phyloP scores from a whole-genome alignment of 2,797 vertebrate species.

The Pangasius djambal region DNA sequence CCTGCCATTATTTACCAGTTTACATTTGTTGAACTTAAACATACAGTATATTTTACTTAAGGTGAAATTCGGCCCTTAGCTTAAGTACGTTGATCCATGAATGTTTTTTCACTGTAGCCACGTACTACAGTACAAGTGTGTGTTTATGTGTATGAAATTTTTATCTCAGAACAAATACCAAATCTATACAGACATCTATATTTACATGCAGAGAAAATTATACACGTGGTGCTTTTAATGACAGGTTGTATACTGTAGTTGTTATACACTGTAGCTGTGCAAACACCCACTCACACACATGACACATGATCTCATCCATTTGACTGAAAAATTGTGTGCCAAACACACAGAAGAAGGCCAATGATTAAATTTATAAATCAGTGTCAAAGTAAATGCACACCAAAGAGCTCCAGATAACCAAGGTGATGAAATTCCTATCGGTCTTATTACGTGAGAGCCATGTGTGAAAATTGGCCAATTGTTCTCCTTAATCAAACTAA shows the following conservation, averaged over 20 bases:
- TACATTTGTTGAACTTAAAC: not conserved
- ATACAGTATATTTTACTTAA: not conserved
- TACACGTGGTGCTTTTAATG: not conserved
- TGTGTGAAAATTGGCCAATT: not conserved
- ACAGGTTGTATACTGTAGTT: not conserved
- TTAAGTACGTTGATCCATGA: not conserved
- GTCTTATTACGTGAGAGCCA: not conserved
- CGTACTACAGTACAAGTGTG: not conserved
- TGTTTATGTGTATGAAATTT: not conserved
- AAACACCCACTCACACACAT: not conserved
- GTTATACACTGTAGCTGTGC: not conserved
- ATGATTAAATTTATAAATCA: conserved; percentile 42
- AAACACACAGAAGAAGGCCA: not conserved
- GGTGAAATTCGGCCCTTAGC: not conserved
- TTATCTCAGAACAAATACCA: not conserved
- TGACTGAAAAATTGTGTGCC: not conserved
- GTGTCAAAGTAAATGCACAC: conserved; percentile 20
- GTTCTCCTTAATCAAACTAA: not conserved
- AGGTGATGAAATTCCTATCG: not conserved
- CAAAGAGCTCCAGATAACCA: not conserved
- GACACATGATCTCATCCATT: not conserved
- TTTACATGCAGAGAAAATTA: not conserved
- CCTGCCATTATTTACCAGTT: not conserved
- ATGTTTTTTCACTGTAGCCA: not conserved
- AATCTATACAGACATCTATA: not conserved